Evolutionary conservation across 2,113 vertebrate genomes (phyloP), one percentile per base, ranked within the genome.

Genomic region (Caloenas nicobarica): DNA sequence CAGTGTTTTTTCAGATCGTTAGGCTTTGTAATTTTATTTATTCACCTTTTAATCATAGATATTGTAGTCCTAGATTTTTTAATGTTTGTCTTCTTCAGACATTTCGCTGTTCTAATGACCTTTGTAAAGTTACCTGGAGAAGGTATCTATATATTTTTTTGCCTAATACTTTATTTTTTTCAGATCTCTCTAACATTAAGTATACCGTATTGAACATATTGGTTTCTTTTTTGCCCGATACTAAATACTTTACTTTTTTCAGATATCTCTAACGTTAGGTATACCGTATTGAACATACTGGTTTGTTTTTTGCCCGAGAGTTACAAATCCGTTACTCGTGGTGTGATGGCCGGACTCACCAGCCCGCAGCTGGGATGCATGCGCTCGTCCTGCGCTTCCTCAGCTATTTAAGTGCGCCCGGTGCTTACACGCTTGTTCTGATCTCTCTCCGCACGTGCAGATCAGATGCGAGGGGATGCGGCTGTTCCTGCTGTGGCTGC

Each of bases 391-490:
- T 77, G 60, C 26, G 7, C 34, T 86, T 66, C 44, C 71, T 44
- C 36, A n/a, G 2, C 29, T 22, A 2, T 34, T 90, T 89, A 14
- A 46, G 60, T 4, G 2, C 16, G 8, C 82, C 73, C 36, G 62
- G 21, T 46, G 1, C 78, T 65, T 22, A 36, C 16, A 16, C 24
- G 16, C 81, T 83, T 56, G 57, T 69, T 89, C 79, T 26, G 26
- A 17, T 88, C 16, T 81, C 46, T 46, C 40, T 73, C 77, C 81
- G 40, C 87, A 62, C 68, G 61, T 66, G 54, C 90, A 99, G 99
- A 98, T 99, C 97, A 98, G 99, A 97, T 99, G 99, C 93, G 99
- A 99, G 98, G 99, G 99, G 78, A 99, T 99, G 94, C 98, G 99
- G 29, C 98, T 99, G 65, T 99, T 99, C 97, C 98, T 99, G 95